Percentiles rank a stretch among this genome's conserved stretches.
These are phyloP conservation scores for Antigone vipio DNA, from an alignment of 2,113 vertebrate genomes.

Conservation along the genomic window DNA sequence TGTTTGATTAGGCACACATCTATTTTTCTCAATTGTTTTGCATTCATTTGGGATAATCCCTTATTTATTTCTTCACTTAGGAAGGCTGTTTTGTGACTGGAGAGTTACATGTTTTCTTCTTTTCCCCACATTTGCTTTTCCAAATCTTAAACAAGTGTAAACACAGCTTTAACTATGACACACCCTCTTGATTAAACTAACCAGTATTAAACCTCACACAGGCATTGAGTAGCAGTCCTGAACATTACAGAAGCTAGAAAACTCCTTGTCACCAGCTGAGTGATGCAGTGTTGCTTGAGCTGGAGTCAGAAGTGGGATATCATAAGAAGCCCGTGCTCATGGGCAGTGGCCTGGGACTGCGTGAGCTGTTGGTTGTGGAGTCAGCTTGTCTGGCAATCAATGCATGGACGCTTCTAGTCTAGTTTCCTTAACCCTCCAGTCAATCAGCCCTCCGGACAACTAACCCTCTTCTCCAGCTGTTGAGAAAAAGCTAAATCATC, in stretches of 20 bases:
- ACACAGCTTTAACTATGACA: not conserved
- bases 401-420: not conserved
- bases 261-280: not conserved
- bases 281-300: not conserved
- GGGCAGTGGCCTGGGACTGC: not conserved
- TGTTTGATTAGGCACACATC: not conserved
- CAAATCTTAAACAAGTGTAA: not conserved
- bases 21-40: not conserved
- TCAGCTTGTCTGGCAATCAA: not conserved
- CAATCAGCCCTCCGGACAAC: not conserved
- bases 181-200: not conserved
- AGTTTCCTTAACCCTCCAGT: not conserved
- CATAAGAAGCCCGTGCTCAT: not conserved
- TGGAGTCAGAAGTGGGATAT: not conserved
- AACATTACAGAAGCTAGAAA: not conserved
- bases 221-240: not conserved
- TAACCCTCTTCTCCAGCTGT: not conserved
- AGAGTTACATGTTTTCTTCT: not conserved
- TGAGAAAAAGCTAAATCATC: not conserved
- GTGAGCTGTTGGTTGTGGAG: not conserved
- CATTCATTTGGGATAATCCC: not conserved
- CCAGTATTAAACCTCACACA: not conserved
- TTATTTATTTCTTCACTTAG: not conserved
- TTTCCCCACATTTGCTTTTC: not conserved
- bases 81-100: not conserved